phyloP scores from a whole-genome alignment of 2,888 invertebrate genomes.

The Leptogaster cylindrica region DNA sequence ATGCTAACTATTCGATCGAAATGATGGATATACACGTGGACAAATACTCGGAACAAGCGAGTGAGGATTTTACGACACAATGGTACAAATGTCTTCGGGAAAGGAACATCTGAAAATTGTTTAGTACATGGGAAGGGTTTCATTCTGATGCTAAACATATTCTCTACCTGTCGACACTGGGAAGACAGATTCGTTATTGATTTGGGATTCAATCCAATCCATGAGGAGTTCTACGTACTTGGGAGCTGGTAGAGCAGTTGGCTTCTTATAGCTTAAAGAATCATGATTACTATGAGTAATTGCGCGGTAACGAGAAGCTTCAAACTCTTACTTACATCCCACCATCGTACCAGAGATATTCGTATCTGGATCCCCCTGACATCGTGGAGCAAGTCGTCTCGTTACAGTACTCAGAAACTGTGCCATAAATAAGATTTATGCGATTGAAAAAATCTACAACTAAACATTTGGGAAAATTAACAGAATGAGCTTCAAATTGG shows the following conservation, averaged over 20 bases:
- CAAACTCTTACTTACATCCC: conserved; percentile 67
- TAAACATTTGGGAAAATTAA: too few species aligned
- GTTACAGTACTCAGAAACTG: conserved; percentile 84
- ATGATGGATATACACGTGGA: conserved; percentile 94
- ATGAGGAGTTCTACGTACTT: conserved; percentile 83
- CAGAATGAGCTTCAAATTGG: not conserved
- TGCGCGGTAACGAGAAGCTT: too few species aligned
- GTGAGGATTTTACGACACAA: conserved; percentile 87
- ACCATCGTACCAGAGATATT: conserved; percentile 91
- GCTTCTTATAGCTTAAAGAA: conserved; percentile 74
- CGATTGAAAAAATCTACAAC: conserved; percentile 95
- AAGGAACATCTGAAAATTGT: conserved; percentile 74
- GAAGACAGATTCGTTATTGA: conserved; percentile 86
- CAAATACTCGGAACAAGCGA: conserved; percentile 86
- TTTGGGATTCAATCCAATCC: conserved; percentile 92
- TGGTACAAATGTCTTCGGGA: conserved; percentile 81
- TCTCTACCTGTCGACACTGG: conserved; percentile 73
- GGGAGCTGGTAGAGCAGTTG: conserved; percentile 81
- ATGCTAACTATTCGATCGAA: conserved; percentile 87
- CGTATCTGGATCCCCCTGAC: conserved; percentile 88
- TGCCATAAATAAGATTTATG: conserved; percentile 90
- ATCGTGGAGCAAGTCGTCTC: conserved; percentile 85
- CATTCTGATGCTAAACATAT: too few species aligned
- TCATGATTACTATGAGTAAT: too few species aligned
- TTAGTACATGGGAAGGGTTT: too few species aligned